Conservation (phyloP, 2,797 vertebrate species). For the Heteromormyrus szaboi region DNA sequence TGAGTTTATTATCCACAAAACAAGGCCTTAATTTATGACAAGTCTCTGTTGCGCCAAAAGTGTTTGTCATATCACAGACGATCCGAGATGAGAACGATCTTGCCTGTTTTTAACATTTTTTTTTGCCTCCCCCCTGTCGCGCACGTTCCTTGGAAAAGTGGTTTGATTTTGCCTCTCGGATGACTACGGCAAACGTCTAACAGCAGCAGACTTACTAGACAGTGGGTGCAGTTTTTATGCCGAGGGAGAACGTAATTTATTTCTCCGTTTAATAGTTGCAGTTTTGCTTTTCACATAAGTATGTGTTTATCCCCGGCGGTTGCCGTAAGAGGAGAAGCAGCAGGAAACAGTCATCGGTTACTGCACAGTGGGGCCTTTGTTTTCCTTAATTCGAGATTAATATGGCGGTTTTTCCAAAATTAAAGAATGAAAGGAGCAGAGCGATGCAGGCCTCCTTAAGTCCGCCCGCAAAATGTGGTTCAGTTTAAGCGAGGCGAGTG, state of each 20-base stretch:
- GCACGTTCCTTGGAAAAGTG: neutral
- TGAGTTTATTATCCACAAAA: constrained; percentile 6
- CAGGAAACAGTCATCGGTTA: neutral
- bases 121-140: neutral
- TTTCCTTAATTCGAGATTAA: constrained; percentile 12
- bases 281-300: constrained; percentile 11
- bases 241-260: neutral
- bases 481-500: neutral
- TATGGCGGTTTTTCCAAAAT: neutral
- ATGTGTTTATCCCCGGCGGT: neutral
- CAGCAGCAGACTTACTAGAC: neutral
- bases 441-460: neutral
- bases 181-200: neutral
- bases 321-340: constrained; percentile 1
- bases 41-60: constrained; percentile 11
- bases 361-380: constrained; percentile 10
- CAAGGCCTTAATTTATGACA: constrained; percentile 21
- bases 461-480: constrained; percentile 15
- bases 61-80: constrained; percentile 6
- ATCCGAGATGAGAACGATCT: constrained; percentile 13
- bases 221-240: neutral
- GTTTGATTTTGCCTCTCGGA: neutral
- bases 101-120: neutral
- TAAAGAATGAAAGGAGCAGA: constrained; percentile 1
- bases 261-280: neutral